Conservation (phyloP, 30 jellyfish, hydroid and myxozoan species). For the Turritopsis dohrnii region DNA sequence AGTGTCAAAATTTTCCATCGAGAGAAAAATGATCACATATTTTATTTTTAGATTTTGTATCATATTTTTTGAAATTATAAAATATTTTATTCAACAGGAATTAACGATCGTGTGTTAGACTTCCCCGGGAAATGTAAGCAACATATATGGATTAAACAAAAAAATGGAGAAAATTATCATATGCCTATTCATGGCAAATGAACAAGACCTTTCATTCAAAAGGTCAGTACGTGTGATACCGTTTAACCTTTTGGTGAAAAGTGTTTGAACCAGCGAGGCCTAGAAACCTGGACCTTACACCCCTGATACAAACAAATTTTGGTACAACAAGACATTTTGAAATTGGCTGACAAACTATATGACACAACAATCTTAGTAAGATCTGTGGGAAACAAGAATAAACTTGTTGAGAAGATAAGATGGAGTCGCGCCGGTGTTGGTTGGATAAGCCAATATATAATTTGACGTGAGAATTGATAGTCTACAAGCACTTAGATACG, state of each 20-base stretch:
- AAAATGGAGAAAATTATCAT: neutral
- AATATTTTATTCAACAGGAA: neutral
- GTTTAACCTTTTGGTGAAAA: too few relatives aligned
- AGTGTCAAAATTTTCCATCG: neutral
- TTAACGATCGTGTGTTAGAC: neutral
- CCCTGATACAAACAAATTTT: too few relatives aligned
- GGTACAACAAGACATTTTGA: too few relatives aligned
- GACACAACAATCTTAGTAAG: too few relatives aligned
- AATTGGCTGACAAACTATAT: too few relatives aligned
- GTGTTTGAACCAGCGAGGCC: too few relatives aligned
- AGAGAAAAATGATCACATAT: neutral
- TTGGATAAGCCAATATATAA: neutral
- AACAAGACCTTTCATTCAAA: too few relatives aligned
- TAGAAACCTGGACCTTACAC: too few relatives aligned
- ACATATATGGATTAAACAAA: neutral
- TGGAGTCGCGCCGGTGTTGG: neutral
- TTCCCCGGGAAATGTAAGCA: slow-evolving; percentile 15
- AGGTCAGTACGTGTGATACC: too few relatives aligned
- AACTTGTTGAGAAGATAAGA: neutral
- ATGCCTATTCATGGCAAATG: too few relatives aligned
- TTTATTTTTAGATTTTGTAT: neutral
- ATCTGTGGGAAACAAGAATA: neutral
- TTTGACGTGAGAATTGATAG: too few relatives aligned
- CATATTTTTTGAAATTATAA: neutral
- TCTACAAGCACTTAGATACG: too few relatives aligned